Conservation (phyloP, 2,113 vertebrate species). For the Aythya baeri region DNA sequence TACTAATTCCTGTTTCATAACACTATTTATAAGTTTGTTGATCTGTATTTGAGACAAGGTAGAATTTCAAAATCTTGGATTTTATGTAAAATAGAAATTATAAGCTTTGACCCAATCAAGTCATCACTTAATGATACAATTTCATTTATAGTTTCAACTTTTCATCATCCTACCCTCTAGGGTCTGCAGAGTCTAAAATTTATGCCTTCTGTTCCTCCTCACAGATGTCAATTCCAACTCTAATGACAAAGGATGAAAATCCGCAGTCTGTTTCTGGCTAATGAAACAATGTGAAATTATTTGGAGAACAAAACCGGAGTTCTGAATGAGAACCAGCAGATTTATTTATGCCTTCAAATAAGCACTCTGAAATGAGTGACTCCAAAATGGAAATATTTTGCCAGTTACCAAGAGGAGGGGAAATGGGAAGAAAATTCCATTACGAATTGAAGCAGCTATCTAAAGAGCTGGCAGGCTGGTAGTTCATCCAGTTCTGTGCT, state of each 20-base stretch:
- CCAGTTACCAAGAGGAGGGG: not conserved
- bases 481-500: not conserved
- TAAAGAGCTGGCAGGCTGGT: not conserved
- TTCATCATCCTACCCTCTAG: not conserved
- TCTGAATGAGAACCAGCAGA: not conserved
- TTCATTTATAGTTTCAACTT: not conserved
- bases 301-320: not conserved
- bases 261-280: not conserved
- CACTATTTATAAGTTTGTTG: not conserved
- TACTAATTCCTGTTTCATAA: not conserved
- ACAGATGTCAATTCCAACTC: not conserved
- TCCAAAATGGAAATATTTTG: constrained; percentile 5
- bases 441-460: not conserved
- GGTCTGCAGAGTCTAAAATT: not conserved
- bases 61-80: not conserved
- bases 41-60: not conserved
- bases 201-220: not conserved
- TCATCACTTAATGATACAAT: not conserved
- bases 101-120: not conserved
- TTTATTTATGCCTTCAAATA: not conserved
- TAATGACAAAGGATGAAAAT: constrained; percentile 11
- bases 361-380: not conserved
- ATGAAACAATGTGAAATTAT: constrained; percentile 6
- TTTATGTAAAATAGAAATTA: not conserved
- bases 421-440: constrained; percentile 1